These are phyloP conservation scores for Diadumene lineata DNA, from an alignment of 92 coral and sea anemone genomes.

Conservation along the genomic window DNA sequence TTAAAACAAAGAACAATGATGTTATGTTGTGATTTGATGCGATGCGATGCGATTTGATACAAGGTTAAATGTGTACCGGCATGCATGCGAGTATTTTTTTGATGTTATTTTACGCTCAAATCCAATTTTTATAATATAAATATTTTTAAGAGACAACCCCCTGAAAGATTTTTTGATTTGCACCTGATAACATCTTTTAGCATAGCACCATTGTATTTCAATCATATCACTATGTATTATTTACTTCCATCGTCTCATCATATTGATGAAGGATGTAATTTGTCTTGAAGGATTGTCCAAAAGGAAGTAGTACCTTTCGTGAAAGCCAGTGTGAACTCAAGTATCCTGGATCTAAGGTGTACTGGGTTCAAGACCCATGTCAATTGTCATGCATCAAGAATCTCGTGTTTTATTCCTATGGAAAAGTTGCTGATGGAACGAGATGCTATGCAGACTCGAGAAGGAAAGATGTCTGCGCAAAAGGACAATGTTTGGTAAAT, in stretches of 20 bases:
- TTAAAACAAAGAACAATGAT: too few species aligned
- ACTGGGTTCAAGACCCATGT: conserved; percentile 70
- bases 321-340: conserved; percentile 60
- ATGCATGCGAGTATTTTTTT: too few species aligned
- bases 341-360: conserved; percentile 30
- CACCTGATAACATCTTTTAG: too few species aligned
- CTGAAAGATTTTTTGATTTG: too few species aligned
- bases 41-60: too few species aligned
- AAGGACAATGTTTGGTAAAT: conserved; percentile 78
- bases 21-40: too few species aligned
- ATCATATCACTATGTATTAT: neutral
- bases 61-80: too few species aligned
- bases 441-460: conserved; percentile 60
- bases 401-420: conserved; percentile 13
- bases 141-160: too few species aligned
- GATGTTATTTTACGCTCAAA: too few species aligned
- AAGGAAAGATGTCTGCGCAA: conserved; percentile 75
- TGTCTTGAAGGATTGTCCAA: conserved; percentile 70
- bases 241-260: neutral
- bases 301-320: conserved; percentile 57
- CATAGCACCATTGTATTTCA: too few species aligned
- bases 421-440: conserved; percentile 79
- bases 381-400: conserved; percentile 48
- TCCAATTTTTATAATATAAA: too few species aligned
- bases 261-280: neutral